Evolutionary conservation across 2,797 vertebrate genomes (phyloP).

Genomic region (Ceryle rudis): DNA sequence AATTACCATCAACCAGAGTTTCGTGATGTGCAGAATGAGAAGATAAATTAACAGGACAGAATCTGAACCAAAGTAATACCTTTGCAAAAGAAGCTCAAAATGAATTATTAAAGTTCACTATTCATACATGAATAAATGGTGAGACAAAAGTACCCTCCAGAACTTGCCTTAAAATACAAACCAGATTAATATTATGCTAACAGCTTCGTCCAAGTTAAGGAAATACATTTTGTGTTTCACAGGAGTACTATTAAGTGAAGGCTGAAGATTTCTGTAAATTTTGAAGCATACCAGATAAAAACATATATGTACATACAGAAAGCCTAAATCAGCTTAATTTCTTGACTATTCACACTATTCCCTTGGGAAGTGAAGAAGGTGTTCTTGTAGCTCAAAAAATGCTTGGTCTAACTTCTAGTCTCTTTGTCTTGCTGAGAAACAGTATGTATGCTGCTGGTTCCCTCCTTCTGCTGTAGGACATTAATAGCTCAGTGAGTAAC

Average conservation of each 20-base stretch:
- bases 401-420: neutral
- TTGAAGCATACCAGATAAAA: neutral
- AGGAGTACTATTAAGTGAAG: neutral
- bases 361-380: neutral
- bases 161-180: slow-evolving; percentile 28
- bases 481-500: neutral
- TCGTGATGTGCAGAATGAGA: slow-evolving; percentile 33
- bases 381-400: neutral
- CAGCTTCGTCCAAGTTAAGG: slow-evolving; percentile 11
- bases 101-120: slow-evolving; percentile 54
- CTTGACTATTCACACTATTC: neutral
- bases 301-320: neutral
- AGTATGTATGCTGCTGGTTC: neutral
- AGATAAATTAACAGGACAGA: slow-evolving; percentile 56
- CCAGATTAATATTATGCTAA: neutral
- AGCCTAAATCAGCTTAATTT: neutral
- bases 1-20: slow-evolving; percentile 19
- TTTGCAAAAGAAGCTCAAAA: slow-evolving; percentile 1
- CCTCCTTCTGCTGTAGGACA: neutral
- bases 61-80: slow-evolving; percentile 9
- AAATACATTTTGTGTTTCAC: slow-evolving; percentile 5
- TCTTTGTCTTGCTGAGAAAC: neutral
- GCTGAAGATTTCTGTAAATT: slow-evolving; percentile 11
- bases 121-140: slow-evolving; percentile 17
- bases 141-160: neutral